Conservation (phyloP, 2,113 vertebrate species). For the Isurus oxyrinchus region DNA sequence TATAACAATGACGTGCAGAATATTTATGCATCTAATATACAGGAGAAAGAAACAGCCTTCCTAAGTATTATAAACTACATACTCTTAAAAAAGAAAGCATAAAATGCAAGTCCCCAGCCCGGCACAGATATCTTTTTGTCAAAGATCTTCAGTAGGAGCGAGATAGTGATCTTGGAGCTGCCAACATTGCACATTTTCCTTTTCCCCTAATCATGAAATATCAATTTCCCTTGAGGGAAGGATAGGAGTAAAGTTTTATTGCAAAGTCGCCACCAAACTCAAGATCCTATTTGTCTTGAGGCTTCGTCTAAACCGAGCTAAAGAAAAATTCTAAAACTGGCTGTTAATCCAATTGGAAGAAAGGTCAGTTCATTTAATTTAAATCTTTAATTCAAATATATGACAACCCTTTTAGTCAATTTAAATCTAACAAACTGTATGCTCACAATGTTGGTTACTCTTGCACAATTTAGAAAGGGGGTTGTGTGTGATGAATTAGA, state of each 20-base stretch:
- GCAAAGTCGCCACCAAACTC: neutral
- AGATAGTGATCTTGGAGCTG: neutral
- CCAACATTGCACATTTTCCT: neutral
- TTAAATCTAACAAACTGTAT: neutral
- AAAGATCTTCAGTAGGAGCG: neutral
- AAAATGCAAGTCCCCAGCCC: neutral
- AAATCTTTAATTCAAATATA: neutral
- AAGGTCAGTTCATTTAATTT: neutral
- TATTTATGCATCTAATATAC: neutral
- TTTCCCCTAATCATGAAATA: neutral
- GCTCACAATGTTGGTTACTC: neutral
- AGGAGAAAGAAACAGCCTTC: neutral
- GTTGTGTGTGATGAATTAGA: neutral
- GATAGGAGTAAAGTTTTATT: neutral
- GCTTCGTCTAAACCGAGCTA: neutral
- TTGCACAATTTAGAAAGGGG: neutral
- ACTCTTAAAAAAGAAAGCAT: neutral
- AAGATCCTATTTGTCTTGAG: neutral
- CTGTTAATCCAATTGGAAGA: neutral
- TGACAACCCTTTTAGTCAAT: neutral
- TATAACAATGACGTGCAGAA: neutral
- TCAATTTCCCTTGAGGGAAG: neutral
- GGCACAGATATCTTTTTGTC: neutral
- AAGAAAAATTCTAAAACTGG: neutral
- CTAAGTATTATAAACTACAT: neutral